Percentiles rank a stretch among this genome's conserved stretches.
These are phyloP conservation scores for Pipistrellus kuhlii DNA, from an alignment of 2,797 vertebrate species.

Conservation along the genomic window DNA sequence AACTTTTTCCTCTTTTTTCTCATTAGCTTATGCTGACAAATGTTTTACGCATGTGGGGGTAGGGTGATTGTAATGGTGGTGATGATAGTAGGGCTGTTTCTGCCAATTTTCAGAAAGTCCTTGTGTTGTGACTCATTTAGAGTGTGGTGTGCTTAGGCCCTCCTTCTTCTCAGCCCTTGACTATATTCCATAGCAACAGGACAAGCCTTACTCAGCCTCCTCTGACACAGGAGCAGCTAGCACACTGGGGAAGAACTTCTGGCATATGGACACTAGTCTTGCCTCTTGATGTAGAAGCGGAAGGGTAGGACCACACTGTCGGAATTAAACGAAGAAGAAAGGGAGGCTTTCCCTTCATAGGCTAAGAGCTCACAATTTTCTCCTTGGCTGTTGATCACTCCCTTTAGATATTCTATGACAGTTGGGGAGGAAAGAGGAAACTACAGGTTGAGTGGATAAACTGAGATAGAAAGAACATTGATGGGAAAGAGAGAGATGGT, in stretches of 20 bases:
- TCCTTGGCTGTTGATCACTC: background rate
- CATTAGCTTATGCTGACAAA: background rate
- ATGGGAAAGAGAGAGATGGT: background rate
- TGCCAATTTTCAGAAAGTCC: background rate
- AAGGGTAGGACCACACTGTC: background rate
- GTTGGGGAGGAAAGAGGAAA: background rate
- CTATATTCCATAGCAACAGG: background rate
- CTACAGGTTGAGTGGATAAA: background rate
- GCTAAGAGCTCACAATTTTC: background rate
- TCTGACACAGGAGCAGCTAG: background rate
- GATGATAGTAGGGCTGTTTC: background rate
- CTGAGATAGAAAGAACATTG: background rate
- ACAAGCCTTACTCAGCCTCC: background rate
- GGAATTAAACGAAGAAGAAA: background rate
- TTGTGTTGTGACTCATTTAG: background rate
- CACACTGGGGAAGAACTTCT: background rate
- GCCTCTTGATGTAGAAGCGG: background rate
- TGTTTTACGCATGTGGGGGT: background rate
- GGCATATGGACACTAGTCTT: background rate
- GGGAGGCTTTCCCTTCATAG: background rate
- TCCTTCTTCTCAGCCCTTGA: background rate
- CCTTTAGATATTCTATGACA: background rate
- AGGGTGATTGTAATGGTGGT: background rate
- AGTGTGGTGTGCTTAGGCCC: background rate
- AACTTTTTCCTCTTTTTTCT: background rate